phyloP scores from a whole-genome alignment of 1,140 invertebrate genomes.

The Papilio polyxenes region DNA sequence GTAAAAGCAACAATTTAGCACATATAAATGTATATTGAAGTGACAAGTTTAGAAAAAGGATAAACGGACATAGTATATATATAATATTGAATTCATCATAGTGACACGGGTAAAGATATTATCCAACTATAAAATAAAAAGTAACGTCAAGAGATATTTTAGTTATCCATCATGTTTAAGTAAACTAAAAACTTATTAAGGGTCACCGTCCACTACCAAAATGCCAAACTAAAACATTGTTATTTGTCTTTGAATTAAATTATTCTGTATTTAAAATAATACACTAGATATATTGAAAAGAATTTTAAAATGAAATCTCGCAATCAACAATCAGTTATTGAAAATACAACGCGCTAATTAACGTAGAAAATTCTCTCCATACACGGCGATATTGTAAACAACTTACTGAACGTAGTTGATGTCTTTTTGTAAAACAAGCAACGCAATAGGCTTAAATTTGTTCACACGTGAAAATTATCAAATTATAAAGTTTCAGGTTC shows the following conservation, averaged over 20 bases:
- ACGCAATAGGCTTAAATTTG: not conserved
- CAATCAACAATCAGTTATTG: not conserved
- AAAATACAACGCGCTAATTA: not conserved
- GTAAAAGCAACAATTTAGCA: too few relatives aligned
- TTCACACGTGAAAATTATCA: constrained; percentile 24
- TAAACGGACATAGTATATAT: not conserved
- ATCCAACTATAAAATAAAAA: not conserved
- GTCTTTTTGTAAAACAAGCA: not conserved
- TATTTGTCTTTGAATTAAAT: too few relatives aligned
- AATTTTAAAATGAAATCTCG: not conserved
- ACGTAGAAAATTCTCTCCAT: not conserved
- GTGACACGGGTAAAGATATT: not conserved
- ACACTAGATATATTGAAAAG: not conserved
- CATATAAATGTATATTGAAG: not conserved
- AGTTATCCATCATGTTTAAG: not conserved
- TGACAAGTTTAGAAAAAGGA: not conserved
- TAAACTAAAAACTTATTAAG: not conserved
- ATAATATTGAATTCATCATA: not conserved
- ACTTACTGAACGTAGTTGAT: not conserved
- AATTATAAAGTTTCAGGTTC: not conserved
- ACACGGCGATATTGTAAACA: not conserved
- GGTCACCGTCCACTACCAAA: too few relatives aligned
- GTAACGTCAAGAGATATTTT: not conserved
- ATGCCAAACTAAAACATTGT: too few relatives aligned
- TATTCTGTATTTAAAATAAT: too few relatives aligned